These are phyloP conservation scores for Drosophila yooni DNA, from an alignment of 2,888 invertebrate species.

Conservation along the genomic window DNA sequence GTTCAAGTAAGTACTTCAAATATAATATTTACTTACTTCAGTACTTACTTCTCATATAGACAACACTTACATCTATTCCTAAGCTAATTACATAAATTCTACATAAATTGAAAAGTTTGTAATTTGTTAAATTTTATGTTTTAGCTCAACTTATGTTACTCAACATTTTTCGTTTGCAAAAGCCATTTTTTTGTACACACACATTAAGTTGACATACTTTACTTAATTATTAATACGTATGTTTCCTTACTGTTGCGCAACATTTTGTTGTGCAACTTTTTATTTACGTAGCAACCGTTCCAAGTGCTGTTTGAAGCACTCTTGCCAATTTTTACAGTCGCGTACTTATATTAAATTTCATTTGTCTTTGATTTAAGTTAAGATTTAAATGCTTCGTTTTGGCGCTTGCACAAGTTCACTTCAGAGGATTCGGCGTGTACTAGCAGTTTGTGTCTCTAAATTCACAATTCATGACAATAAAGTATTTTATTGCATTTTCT, in stretches of 20 bases:
- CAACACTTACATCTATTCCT: neutral
- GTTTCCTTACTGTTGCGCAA: neutral
- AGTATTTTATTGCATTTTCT: slow-evolving; percentile 1
- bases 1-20: slow-evolving; percentile 94
- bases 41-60: neutral
- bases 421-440: neutral
- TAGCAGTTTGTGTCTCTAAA: neutral
- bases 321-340: neutral
- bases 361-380: neutral
- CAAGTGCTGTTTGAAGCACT: neutral
- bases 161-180: neutral
- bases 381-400: neutral
- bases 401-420: neutral
- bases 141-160: neutral
- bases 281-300: neutral
- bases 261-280: neutral
- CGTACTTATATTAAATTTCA: slow-evolving; percentile 12
- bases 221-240: neutral
- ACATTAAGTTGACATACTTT: neutral
- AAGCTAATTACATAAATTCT: neutral
- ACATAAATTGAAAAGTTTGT: neutral
- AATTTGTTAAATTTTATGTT: neutral
- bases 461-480: neutral
- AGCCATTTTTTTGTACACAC: too few species aligned
- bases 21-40: neutral